Base-by-base conservation (phyloP, 2,113 vertebrate genomes). In the Spermophilus dauricus region DNA sequence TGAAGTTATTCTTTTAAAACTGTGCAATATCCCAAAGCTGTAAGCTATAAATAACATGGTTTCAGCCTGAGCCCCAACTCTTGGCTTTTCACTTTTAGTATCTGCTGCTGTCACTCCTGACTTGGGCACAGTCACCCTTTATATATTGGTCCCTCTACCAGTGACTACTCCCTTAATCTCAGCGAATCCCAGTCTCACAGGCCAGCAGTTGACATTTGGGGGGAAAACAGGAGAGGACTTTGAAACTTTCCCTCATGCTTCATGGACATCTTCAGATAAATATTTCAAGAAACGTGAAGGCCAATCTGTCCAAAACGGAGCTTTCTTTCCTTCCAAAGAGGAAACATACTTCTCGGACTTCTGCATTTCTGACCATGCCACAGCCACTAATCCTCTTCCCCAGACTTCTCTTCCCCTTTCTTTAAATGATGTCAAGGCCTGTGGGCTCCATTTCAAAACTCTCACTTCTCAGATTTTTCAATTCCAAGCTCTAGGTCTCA, bases 211-310 rank as follows among this genome's bases (percentile, higher is more conserved):
- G 56, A 28, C 3, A 48, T 83, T 70, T 69, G 20, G 84, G 17
- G 3, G 78, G 48, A 86, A 93, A 96, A 89, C 11, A 67, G 26
- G 32, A 92, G 28, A 61, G 6, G 51, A 48, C 65, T 86, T 94
- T 37, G 58, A 89, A 91, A 87, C 8, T 10, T 37, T 73, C 3
- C 30, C 4, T 78, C 69, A 5, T 18, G 26, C 8, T 88, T 78
- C 20, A 51, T 3, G 9, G 42, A 77, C 3, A 73, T 53, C 69
- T 88, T 12, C 8, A 37, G 58, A 84, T 37, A 83, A 75, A 53
- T 56, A 42, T 45, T 32, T 95, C 58, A 91, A 89, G n/a, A 96
- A 83, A 4, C 70, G 69, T 53, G 20, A 89, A n/a, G 22, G 61
- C 93, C 32, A 48, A 1, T 10, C 2, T 73, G 18, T 86, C 86